Percentiles rank a stretch among this genome's conserved stretches.
Conservation (phyloP, 2,113 vertebrate genomes). For the Pontoporia blainvillei region DNA sequence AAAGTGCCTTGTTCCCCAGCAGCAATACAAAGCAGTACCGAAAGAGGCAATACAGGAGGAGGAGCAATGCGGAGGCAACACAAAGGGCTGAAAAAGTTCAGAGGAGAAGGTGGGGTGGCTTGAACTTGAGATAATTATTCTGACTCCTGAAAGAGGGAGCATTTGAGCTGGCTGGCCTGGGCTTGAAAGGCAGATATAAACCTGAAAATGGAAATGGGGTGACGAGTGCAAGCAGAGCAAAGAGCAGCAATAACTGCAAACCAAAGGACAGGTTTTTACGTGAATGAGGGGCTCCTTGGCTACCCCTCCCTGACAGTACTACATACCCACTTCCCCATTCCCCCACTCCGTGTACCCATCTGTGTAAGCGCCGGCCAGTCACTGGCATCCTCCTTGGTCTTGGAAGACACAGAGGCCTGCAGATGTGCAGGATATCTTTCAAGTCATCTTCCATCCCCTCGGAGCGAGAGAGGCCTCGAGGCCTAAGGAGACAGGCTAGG, state of each 20-base stretch:
- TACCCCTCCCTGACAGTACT: not conserved
- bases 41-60: not conserved
- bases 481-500: not conserved
- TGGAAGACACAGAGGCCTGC: not conserved
- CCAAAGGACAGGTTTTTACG: not conserved
- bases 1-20: not conserved
- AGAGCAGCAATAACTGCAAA: not conserved
- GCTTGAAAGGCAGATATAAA: not conserved
- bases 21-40: not conserved
- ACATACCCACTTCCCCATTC: rapidly evolving
- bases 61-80: not conserved
- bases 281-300: not conserved
- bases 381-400: not conserved
- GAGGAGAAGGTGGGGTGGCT: not conserved
- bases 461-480: not conserved
- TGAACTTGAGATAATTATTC: not conserved
- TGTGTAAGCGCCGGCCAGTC: not conserved
- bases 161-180: not conserved
- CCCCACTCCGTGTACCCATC: not conserved
- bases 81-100: not conserved
- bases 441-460: not conserved
- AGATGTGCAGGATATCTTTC: not conserved
- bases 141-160: not conserved
- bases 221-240: not conserved
- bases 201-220: not conserved